Evolutionary conservation across 2,113 vertebrate genomes (phyloP), one percentile per base, ranked within the genome.

Genomic region (Salvator merianae): DNA sequence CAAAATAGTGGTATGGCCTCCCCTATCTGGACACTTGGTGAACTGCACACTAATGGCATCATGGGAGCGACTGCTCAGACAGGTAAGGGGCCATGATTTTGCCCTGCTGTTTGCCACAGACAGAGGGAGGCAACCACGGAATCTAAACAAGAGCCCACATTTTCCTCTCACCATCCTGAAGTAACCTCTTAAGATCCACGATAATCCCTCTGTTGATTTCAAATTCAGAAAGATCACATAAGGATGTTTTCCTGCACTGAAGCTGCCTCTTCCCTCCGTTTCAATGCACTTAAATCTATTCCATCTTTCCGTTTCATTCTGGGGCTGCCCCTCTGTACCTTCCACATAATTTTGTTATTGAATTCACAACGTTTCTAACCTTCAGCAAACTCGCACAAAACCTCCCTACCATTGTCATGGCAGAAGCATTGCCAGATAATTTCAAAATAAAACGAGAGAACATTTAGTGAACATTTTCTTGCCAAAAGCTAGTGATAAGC

Each of bases 401-500:
- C 73, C 13, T 78, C 32, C 32, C 7, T 85, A 32, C 26, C 9
- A n/a, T 40, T 73, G 32, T 32, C 47, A 71, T 62, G 32, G 13
- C 14, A 24, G 76, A 63, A 72, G 18, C 16, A 16, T 66, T 73
- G 69, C 55, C 77, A 80, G 34, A 53, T 71, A 43, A 47, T 84
- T 84, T 84, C 55, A 65, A 84, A 77, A 40, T 14, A 50, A 47
- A 72, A 63, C 28, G 9, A 70, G 68, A 65, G 14, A 72, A 59
- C 53, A 78, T 78, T 74, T 22, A 28, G 32, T 68, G 32, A 83
- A 53, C 47, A 53, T 47, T 34, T 50, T 20, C 84, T 89, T 82
- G 86, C 79, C 74, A 82, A 82, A 73, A 63, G 65, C 22, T 24
- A 28, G 34, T 22, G 34, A 12, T 40, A 55, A 40, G 18, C n/a